These are phyloP conservation scores for Coranthus polyacanthus DNA, from an alignment of 2,797 vertebrate species.

Conservation along the genomic window DNA sequence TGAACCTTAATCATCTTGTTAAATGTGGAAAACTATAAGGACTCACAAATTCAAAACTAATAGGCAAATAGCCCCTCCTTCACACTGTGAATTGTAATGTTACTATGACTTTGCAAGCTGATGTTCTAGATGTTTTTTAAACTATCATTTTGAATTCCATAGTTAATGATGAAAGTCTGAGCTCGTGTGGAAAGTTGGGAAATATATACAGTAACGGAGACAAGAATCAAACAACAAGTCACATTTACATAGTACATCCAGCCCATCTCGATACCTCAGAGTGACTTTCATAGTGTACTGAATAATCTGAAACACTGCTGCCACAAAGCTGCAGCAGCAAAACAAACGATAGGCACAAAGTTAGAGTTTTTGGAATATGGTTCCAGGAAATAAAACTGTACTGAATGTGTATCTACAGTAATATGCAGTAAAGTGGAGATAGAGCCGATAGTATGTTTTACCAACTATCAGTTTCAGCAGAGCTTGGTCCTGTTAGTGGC, in stretches of 20 bases:
- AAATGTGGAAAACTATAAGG: too few species aligned
- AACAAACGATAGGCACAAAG: background rate
- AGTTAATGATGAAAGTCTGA: background rate
- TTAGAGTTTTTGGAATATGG: slow-evolving; percentile 1
- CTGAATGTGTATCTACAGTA: background rate
- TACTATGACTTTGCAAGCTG: background rate
- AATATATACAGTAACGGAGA: background rate
- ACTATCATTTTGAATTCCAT: background rate
- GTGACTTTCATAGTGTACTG: slow-evolving; percentile 8
- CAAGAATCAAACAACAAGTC: slow-evolving; percentile 3
- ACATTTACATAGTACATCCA: background rate
- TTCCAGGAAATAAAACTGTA: background rate
- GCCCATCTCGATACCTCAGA: background rate
- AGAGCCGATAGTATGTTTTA: too few species aligned
- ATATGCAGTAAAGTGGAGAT: background rate
- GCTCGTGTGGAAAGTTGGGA: background rate
- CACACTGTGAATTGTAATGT: too few species aligned
- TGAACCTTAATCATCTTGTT: too few species aligned
- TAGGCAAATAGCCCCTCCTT: too few species aligned
- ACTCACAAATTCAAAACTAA: too few species aligned
- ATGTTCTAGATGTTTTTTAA: background rate
- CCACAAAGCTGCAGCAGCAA: background rate
- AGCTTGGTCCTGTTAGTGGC: too few species aligned
- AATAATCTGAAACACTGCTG: background rate
- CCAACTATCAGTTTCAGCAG: too few species aligned